Evolutionary conservation across 2,113 vertebrate species (phyloP), one percentile per base, ranked within the genome.

Genomic region (Chionis minor): DNA sequence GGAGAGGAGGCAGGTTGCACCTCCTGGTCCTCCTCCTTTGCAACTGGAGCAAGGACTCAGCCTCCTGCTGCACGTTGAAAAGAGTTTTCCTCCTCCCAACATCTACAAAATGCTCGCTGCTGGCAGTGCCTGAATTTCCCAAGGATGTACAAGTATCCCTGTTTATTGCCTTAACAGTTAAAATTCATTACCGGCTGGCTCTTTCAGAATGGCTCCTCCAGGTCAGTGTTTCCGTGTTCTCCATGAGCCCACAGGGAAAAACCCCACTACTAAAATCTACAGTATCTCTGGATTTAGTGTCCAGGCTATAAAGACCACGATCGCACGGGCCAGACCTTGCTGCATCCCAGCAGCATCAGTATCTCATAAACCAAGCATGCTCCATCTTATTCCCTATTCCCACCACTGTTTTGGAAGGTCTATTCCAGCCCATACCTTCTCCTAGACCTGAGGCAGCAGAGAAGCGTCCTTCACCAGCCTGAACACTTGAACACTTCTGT

Each of bases 141-240:
- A 0, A 80, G 71, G 71, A 90, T 67, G 35, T 66, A 28, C 73
- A 75, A 87, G 38, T 52, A 40, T 75, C 77, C 81, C 66, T 55
- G 55, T 89, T 92, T 84, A 94, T 88, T 85, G 56, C 77, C 49
- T 90, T 65, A 81, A 69, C 63, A 67, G 69, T 77, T 89, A 91
- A 72, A 94, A 93, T 58, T 81, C 59, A 38, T 89, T 69, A 62
- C 22, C 4, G 2, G 72, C 32, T 59, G 73, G 59, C 28, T 95
- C 42, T 42, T 81, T 78, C 83, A 81, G 69, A 55, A 84, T 19
- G 33, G 24, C 21, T 92, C 78, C 56, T 90, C 61, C 35, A 87
- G 78, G 56, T 88, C 47, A 63, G 28, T 79, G n/a, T 90, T 87
- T 95, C 84, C 81, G 56, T 16, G 49, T 56, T 21, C 19, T 90